Evolutionary conservation across 2,888 invertebrate species (phyloP), one percentile per base, ranked within the genome.

Genomic region (Mechanitis mazaeus): DNA sequence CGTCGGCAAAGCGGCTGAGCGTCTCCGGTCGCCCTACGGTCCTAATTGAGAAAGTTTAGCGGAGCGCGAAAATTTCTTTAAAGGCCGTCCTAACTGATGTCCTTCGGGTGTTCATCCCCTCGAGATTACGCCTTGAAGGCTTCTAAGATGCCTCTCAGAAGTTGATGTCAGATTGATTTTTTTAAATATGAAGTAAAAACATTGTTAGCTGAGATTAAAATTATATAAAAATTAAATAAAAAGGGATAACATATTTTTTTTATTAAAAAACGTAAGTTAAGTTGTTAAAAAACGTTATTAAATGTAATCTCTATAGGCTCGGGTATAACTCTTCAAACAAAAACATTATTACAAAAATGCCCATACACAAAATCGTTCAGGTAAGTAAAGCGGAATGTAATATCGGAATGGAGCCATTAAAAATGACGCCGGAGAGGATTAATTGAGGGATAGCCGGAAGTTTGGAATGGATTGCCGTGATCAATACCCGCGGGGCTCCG

Each of bases 41-140:
- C 68, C 68, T 72, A 72, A 72, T 72, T 71, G 72, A 71, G 69
- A 70, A 72, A 72, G 71, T 71, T 71, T 69, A 71, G 68, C 68
- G 61, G 59, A 66, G 69, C 69, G 70, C 59, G 65, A 71, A 64
- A 65, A 68, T 69, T 70, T 70, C 69, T 71, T 69, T 69, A 67
- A 68, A 71, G 63, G 65, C 65, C 63, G 61, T 58, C 64, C 63
- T 64, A 64, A 65, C 63, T 65, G 64, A 67, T 63, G 64, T 64
- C 71, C 67, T 66, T 66, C 64, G 66, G 64, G 67, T 61, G 59
- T 60, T 56, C 67, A 61, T 64, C 66, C 66, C 66, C 63, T 60
- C 62, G 61, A 65, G 66, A 67, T 65, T 66, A 64, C 58, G 58
- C 58, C 47, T 46, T 56, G 65, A 61, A 57, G 61, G 58, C 55